Percentiles rank a stretch among this genome's conserved stretches.
These are phyloP conservation scores for Rhinogobius similis DNA, from an alignment of 2,113 vertebrate genomes.

Conservation along the genomic window DNA sequence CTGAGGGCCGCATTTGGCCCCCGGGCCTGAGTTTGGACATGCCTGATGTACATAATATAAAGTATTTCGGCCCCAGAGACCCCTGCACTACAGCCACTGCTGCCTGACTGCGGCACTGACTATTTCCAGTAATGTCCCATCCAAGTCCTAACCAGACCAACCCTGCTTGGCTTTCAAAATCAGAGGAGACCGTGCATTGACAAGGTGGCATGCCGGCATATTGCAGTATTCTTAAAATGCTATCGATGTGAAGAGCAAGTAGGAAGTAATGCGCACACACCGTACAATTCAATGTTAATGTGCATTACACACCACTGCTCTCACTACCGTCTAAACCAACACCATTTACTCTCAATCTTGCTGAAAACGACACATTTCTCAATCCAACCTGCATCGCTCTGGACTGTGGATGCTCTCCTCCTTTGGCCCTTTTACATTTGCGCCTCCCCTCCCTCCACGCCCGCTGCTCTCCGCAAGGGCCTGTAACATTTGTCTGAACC, in stretches of 20 bases:
- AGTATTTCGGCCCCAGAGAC: too few species aligned
- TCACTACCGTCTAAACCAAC: background rate
- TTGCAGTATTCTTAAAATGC: background rate
- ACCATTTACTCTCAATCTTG: background rate
- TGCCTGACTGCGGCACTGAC: too few species aligned
- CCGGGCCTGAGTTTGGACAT: too few species aligned
- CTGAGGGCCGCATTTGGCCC: too few species aligned
- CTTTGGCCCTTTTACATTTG: background rate
- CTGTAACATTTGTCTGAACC: slow-evolving; percentile 50
- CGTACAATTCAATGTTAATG: background rate
- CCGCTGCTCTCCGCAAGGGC: slow-evolving; percentile 18
- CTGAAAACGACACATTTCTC: background rate
- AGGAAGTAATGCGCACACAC: too few species aligned
- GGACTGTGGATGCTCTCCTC: background rate
- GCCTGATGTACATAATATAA: too few species aligned
- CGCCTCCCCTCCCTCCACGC: background rate
- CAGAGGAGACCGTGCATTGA: background rate
- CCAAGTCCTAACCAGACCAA: too few species aligned
- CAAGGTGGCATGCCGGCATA: background rate
- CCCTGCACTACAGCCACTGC: too few species aligned
- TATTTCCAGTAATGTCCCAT: too few species aligned
- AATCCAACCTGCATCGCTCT: background rate
- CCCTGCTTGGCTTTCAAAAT: too few species aligned
- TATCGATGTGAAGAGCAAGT: background rate
- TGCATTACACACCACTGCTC: background rate